Conservation (phyloP, 2,888 invertebrate species). For the Theretra japonica region DNA sequence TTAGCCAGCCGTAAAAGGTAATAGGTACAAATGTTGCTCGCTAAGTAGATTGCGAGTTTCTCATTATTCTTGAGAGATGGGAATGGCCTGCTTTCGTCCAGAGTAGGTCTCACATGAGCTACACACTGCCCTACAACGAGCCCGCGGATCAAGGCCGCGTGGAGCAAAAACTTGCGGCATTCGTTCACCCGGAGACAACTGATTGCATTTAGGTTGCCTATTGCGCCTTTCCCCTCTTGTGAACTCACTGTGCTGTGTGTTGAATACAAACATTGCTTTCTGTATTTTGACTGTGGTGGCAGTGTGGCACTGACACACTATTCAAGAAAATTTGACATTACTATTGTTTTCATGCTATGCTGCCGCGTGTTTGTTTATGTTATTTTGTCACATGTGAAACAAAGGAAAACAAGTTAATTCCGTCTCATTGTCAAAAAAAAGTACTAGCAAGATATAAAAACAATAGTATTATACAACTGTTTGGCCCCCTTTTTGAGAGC, state of each 20-base stretch:
- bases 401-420: neutral
- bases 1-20: neutral
- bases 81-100: constrained; percentile 71
- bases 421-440: neutral
- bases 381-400: neutral
- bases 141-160: constrained; percentile 66
- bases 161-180: constrained; percentile 65
- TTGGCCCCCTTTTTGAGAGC: neutral
- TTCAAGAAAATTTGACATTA: neutral
- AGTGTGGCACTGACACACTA: neutral
- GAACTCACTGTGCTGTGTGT: constrained; percentile 43
- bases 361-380: neutral
- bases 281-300: constrained; percentile 29
- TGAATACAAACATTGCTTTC: constrained; percentile 37
- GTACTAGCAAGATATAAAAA: neutral
- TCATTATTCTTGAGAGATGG: constrained; percentile 65
- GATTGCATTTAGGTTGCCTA: constrained; percentile 67
- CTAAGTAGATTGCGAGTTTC: constrained; percentile 53
- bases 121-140: constrained; percentile 69
- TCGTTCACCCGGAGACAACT: constrained; percentile 65
- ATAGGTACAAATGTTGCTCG: constrained; percentile 9
- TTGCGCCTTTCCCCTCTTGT: constrained; percentile 48
- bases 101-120: constrained; percentile 55
- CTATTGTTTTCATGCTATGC: neutral
- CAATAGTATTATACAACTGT: neutral